Percentiles rank a stretch among this genome's conserved stretches.
Evolutionary conservation across 2,113 vertebrate genomes (phyloP).

Genomic region (Petroica traversi): DNA sequence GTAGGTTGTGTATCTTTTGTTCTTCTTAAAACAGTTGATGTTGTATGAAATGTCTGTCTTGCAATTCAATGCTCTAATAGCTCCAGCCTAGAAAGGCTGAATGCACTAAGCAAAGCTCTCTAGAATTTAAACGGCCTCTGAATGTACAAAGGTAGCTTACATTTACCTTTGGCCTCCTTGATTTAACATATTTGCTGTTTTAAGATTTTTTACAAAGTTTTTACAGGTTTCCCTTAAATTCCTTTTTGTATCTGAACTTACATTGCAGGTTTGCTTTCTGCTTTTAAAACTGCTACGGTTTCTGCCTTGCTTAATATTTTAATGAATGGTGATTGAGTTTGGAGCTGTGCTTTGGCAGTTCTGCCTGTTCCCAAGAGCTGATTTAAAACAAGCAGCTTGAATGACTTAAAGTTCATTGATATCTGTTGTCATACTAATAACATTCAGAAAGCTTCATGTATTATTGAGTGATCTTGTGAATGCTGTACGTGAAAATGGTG

Average conservation of each 20-base stretch:
- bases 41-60: not conserved
- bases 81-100: not conserved
- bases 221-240: not conserved
- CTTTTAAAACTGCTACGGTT: not conserved
- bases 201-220: not conserved
- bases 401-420: slow-evolving; percentile 41
- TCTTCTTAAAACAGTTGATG: not conserved
- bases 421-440: slow-evolving; percentile 4
- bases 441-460: not conserved
- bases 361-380: slow-evolving; percentile 3
- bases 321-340: not conserved
- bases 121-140: not conserved
- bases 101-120: not conserved
- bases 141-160: not conserved
- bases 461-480: slow-evolving; percentile 32
- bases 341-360: not conserved
- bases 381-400: not conserved
- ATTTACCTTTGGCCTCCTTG: not conserved
- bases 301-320: not conserved
- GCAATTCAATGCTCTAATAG: not conserved
- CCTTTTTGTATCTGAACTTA: not conserved
- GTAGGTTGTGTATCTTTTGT: not conserved
- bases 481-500: not conserved
- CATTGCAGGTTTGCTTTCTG: not conserved
- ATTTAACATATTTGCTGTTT: not conserved